Conservation (phyloP, 2,888 invertebrate genomes). For the Meandrusa payeni region DNA sequence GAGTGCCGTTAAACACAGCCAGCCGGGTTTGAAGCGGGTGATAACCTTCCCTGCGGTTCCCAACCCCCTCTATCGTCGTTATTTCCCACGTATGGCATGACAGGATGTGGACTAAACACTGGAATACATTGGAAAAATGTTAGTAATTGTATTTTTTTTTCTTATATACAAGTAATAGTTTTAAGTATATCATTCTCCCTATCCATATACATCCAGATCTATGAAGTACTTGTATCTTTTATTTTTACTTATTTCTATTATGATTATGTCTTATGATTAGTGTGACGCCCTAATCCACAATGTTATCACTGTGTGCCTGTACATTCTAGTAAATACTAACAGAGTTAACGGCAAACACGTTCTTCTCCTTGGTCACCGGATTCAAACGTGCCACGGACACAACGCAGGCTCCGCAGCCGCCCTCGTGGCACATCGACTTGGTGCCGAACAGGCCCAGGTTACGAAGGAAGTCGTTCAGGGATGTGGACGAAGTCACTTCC, state of each 20-base stretch:
- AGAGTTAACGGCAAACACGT: conserved; percentile 83
- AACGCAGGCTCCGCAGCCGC: conserved; percentile 85
- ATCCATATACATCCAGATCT: no score
- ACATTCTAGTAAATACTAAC: no score
- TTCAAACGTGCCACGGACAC: conserved; percentile 72
- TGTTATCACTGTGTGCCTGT: no score
- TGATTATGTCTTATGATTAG: no score
- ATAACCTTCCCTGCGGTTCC: conserved; percentile 83
- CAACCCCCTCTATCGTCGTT: conserved; percentile 87
- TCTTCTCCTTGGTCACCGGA: conserved; percentile 66
- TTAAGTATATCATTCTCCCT: no score
- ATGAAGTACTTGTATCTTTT: no score
- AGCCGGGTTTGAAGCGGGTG: conserved; percentile 83
- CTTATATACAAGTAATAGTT: no score
- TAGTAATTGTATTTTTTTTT: no score
- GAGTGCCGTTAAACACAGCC: conserved; percentile 85
- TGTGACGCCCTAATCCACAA: no score
- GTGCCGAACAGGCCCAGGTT: conserved; percentile 82
- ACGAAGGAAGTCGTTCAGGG: conserved; percentile 82
- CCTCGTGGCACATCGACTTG: conserved; percentile 86
- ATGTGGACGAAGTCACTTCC: conserved; percentile 60
- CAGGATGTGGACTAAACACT: conserved; percentile 84
- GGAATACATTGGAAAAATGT: conserved; percentile 32
- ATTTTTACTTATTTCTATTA: no score
- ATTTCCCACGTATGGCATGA: conserved; percentile 86